Conservation (phyloP, 2,888 invertebrate genomes). For the Campoplex capitator region DNA sequence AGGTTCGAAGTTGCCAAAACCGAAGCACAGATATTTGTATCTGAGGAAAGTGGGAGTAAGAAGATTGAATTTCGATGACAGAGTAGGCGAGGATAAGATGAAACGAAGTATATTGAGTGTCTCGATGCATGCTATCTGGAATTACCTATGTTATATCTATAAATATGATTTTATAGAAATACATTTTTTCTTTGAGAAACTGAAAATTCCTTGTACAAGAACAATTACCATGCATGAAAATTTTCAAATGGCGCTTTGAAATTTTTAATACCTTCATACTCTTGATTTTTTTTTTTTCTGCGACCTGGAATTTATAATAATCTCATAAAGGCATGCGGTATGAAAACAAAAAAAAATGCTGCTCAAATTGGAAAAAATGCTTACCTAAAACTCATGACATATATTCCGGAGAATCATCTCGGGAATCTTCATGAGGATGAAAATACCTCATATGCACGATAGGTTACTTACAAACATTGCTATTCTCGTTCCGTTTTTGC, state of each 20-base stretch:
- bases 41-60: neutral
- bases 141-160: neutral
- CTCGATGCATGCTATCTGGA: neutral
- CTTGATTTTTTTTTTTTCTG: neutral
- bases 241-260: neutral
- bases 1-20: neutral
- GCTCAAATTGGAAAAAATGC: neutral
- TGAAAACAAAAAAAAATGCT: neutral
- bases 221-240: neutral
- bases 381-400: neutral
- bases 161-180: neutral
- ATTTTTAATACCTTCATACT: neutral
- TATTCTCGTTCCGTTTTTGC: conserved; percentile 49
- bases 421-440: neutral
- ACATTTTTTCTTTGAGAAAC: neutral
- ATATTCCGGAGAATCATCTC: neutral
- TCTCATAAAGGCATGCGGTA: neutral
- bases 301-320: neutral
- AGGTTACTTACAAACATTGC: conserved; percentile 8
- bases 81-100: neutral
- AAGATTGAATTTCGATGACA: neutral
- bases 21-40: neutral
- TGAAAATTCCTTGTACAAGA: neutral
- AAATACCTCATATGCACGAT: conserved; percentile 2
- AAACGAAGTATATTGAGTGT: neutral